Base-by-base conservation (phyloP, 2,888 invertebrate species). In the Macropis europaea region DNA sequence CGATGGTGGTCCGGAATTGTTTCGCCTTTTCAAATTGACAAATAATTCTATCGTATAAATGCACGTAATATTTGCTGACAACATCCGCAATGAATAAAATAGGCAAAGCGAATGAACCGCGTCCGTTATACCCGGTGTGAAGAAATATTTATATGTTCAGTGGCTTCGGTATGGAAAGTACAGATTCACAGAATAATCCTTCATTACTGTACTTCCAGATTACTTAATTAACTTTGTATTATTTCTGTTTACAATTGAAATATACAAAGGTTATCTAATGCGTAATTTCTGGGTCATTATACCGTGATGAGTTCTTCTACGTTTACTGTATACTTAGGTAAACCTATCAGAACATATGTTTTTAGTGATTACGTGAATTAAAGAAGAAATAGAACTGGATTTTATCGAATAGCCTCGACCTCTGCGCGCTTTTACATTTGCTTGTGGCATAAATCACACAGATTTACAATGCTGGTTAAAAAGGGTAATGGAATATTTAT, bases 401-500 rank as follows among this genome's bases (percentile, higher is more conserved):
- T 59, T 53, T 48, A 53, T 48, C 53, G n/a, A n/a, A n/a, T 54
- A 43, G 45, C 59, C 69, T 48, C 72, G 66, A 61, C 48, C 70
- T 73, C 68, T 57, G 62, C 50, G 54, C 40, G 43, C 73, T 57
- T 60, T 67, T 67, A 79, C 80, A 79, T 74, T 73, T 79, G 77
- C 79, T 72, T 59, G 57, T 74, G 53, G 70, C 79, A 84, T 88
- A 88, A 88, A 88, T 88, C 88, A 88, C 82, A 50, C 76, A 84
- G 83, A 89, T 89, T 89, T 89, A 89, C 88, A 87, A 85, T 86
- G 85, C 77, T 84, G 75, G 86, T 86, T 88, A 85, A 87, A 87
- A 87, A 85, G 87, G 85, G 85, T 86, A 88, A 86, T 85, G 83
- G 84, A 84, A 88, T 88, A 89, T 89, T 89, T 89, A 89, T 89